Evolutionary conservation across 2,113 vertebrate genomes (phyloP), one percentile per base, ranked within the genome.

Genomic region (Actinemys pallida): DNA sequence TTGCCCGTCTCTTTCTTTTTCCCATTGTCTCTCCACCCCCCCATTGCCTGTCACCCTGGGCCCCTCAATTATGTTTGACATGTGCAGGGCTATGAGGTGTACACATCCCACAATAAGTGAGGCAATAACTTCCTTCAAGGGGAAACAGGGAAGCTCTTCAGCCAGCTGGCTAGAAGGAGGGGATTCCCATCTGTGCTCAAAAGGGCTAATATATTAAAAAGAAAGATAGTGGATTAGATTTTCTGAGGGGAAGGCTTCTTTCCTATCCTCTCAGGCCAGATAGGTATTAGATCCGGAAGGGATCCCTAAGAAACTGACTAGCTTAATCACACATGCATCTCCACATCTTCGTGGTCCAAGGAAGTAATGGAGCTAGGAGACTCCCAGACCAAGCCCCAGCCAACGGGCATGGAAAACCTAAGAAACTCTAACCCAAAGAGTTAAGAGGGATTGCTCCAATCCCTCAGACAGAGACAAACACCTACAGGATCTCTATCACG

Each of bases 171-270:
- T 45, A 12, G 75, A 13, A 78, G 47, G 42, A 78, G 75, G 42
- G 42, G 42, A 78, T 78, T 14, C 39, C 42, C 24, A 47, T 76
- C 62, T 86, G 89, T 72, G 56, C 93, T 89, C 90, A 65, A 97
- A 96, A 97, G 89, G 85, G 87, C 93, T 93, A 92, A 95, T 31
- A 89, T 80, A 72, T 93, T 93, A 93, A 93, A 94, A 94, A 59
- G 92, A 94, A 96, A 94, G 83, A 10, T 76, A 90, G 56, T 52
- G 49, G 69, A 69, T 95, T 94, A 94, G 92, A 78, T 69, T 17
- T 35, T 94, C 17, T 94, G 56, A 72, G 54, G 84, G 91, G 47
- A 94, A 80, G 92, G 83, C 31, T 49, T 94, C 83, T 79, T 94
- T 94, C 42, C 54, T 19, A 11, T 91, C 47, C 78, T 92, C 62